Conservation (phyloP, 2,113 vertebrate genomes). For the Chionis minor region DNA sequence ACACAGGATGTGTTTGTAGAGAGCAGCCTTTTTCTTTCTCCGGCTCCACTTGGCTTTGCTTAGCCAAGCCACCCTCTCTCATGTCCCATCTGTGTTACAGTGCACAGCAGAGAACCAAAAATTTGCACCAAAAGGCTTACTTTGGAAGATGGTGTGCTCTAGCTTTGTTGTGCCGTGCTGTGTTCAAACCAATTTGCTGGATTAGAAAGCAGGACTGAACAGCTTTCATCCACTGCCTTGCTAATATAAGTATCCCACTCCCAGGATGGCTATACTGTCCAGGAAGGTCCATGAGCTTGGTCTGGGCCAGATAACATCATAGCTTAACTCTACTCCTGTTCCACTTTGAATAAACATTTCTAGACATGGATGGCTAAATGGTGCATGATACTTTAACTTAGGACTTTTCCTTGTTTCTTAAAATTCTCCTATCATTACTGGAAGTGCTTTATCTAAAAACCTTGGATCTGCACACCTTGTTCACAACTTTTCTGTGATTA, state of each 20-base stretch:
- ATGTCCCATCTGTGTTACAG: background rate
- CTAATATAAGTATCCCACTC: background rate
- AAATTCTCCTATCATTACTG: background rate
- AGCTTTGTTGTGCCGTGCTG: background rate
- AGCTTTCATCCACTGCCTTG: fast-evolving
- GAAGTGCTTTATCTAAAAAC: background rate
- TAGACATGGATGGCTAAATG: background rate
- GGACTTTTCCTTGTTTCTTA: background rate
- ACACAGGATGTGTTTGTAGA: background rate
- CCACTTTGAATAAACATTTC: background rate
- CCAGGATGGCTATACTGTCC: background rate
- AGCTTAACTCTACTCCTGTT: background rate
- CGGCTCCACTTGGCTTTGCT: background rate
- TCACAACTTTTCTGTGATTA: background rate
- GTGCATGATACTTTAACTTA: background rate
- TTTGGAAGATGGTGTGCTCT: background rate
- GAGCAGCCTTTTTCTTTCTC: fast-evolving
- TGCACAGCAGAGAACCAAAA: background rate
- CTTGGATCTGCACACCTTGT: background rate
- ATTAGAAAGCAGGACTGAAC: background rate
- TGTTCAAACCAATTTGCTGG: background rate
- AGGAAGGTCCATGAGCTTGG: background rate
- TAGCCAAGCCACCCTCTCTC: background rate
- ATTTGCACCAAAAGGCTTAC: background rate
- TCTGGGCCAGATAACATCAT: background rate